phyloP scores from a whole-genome alignment of 2,888 invertebrate species.

The Protodeltote pygarga region DNA sequence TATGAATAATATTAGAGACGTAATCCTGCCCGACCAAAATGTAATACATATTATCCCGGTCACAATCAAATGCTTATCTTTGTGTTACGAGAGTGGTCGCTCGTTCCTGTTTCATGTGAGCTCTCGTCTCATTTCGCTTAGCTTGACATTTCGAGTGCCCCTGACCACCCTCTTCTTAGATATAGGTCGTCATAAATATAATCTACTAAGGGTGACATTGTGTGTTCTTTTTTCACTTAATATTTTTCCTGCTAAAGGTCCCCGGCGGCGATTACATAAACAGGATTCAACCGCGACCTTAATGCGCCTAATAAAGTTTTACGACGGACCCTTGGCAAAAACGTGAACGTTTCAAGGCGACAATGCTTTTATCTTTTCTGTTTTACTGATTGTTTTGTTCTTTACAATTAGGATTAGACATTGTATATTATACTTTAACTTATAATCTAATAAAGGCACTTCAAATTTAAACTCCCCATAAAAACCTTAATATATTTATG shows the following conservation, averaged over 20 bases:
- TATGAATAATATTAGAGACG: constrained; percentile 21
- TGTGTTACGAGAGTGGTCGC: constrained; percentile 35
- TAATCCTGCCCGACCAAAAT: constrained; percentile 15
- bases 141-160: constrained; percentile 55
- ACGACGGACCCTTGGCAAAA: constrained; percentile 84
- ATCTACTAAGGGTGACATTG: constrained; percentile 77
- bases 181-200: constrained; percentile 71
- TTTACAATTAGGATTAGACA: constrained; percentile 73
- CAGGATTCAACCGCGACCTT: constrained; percentile 87
- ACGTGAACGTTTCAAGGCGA: constrained; percentile 84
- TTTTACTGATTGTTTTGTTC: constrained; percentile 83
- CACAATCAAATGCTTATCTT: constrained; percentile 48
- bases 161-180: constrained; percentile 58
- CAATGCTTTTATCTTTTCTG: constrained; percentile 85
- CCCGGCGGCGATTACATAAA: constrained; percentile 86
- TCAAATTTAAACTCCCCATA: constrained; percentile 2
- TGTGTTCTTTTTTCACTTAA: constrained; percentile 85
- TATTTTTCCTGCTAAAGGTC: constrained; percentile 84
- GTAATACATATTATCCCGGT: constrained; percentile 35
- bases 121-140: constrained; percentile 55
- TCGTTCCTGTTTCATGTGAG: constrained; percentile 43
- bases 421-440: constrained; percentile 49
- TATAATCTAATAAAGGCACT: constrained; percentile 20
- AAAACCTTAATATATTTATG: too few species aligned
- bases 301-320: constrained; percentile 87